Percentiles rank a stretch among this genome's conserved stretches.
These are phyloP conservation scores for Atherinomorus stipes DNA, from an alignment of 2,113 vertebrate species.

Conservation along the genomic window DNA sequence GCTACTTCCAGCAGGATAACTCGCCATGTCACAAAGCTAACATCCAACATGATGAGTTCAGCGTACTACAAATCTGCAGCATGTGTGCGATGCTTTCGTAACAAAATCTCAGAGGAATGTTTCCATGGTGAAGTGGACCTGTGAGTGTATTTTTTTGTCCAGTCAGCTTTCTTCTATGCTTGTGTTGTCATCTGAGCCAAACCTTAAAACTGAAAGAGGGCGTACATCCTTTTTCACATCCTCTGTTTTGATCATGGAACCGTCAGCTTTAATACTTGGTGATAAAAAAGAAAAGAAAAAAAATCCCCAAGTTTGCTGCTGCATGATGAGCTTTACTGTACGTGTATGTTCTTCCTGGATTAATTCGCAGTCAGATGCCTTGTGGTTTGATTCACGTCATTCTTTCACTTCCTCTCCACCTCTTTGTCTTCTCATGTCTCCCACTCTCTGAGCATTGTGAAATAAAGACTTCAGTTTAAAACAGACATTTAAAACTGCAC, in stretches of 20 bases:
- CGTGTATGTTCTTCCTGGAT: constrained; percentile 23
- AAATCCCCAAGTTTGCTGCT: neutral
- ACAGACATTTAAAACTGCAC: neutral
- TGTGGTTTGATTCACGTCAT: constrained; percentile 67
- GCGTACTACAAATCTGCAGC: too few species aligned
- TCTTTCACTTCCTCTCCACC: constrained; percentile 59
- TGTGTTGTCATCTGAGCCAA: too few species aligned
- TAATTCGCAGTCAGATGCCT: constrained; percentile 50
- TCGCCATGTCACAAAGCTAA: too few species aligned
- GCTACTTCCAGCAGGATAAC: too few species aligned
- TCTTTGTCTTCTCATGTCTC: constrained; percentile 21
- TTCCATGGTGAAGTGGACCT: too few species aligned
- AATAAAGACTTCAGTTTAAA: neutral
- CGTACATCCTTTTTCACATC: neutral
- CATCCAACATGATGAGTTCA: too few species aligned
- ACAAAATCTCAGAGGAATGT: too few species aligned
- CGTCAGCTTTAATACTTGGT: neutral
- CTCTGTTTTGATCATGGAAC: neutral
- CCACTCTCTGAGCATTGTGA: neutral
- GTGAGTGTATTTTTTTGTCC: too few species aligned
- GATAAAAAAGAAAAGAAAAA: neutral
- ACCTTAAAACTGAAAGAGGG: too few species aligned
- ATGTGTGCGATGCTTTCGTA: too few species aligned
- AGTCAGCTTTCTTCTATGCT: too few species aligned
- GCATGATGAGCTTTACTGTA: neutral